Percentiles rank a stretch among this genome's conserved stretches.
These are phyloP conservation scores for Danionella cerebrum DNA, from an alignment of 2,113 vertebrate species.

Conservation along the genomic window DNA sequence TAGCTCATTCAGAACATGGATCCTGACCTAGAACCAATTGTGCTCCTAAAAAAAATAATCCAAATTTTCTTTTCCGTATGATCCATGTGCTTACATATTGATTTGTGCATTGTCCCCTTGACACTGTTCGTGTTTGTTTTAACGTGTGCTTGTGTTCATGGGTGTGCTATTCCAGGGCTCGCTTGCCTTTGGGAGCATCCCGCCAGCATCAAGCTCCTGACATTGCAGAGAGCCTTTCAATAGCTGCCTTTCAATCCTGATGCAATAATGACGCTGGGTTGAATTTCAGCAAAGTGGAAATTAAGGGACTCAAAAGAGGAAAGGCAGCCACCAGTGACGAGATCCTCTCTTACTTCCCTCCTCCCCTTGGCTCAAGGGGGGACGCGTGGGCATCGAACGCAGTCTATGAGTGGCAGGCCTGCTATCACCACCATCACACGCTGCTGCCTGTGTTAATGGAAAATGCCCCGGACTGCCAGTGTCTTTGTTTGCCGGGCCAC, in stretches of 20 bases:
- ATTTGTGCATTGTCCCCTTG: neutral
- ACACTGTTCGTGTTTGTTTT: constrained; percentile 11
- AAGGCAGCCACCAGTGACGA: constrained; percentile 36
- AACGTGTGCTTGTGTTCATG: neutral
- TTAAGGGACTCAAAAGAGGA: constrained; percentile 54
- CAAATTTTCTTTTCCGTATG: too few relatives aligned
- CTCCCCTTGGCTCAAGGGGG: neutral
- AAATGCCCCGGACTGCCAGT: constrained; percentile 63
- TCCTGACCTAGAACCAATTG: too few relatives aligned
- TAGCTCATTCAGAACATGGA: too few relatives aligned
- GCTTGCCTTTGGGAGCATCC: constrained; percentile 13
- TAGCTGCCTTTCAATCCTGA: constrained; percentile 16
- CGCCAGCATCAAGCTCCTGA: neutral
- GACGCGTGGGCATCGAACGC: constrained; percentile 40
- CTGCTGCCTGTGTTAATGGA: constrained; percentile 69
- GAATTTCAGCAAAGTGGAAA: constrained; percentile 55
- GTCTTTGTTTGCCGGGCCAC: constrained; percentile 68
- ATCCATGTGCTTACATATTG: neutral
- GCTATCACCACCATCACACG: constrained; percentile 69
- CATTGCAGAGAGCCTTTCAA: constrained; percentile 11
- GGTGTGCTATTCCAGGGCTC: constrained; percentile 36
- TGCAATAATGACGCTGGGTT: constrained; percentile 40
- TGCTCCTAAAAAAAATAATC: too few relatives aligned
- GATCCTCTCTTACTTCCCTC: constrained; percentile 16
- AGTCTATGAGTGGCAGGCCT: constrained; percentile 49